Conservation (phyloP, 2,888 invertebrate genomes). For the Rambutsinella grinnellia region DNA sequence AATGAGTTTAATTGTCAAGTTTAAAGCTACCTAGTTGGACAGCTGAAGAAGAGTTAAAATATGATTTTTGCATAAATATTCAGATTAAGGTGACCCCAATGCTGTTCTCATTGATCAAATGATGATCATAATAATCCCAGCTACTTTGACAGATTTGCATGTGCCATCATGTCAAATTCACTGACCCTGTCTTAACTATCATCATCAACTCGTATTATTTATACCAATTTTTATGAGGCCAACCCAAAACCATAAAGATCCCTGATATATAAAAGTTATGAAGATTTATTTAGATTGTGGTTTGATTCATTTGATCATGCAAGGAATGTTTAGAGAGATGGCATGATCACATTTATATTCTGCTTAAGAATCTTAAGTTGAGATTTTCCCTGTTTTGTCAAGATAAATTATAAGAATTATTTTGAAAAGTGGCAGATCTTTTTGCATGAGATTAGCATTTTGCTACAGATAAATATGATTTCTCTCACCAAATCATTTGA, state of each 20-base stretch:
- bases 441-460: no score
- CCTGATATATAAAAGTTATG: neutral
- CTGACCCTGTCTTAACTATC: conserved; percentile 38
- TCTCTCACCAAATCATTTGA: no score
- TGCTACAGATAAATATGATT: no score
- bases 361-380: no score
- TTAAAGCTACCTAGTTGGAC: no score
- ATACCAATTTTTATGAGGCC: neutral
- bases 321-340: no score
- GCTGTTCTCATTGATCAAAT: neutral
- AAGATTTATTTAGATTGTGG: neutral
- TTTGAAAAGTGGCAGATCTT: no score
- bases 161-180: conserved; percentile 11
- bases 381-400: no score
- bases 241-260: neutral
- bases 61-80: neutral
- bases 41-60: neutral
- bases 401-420: no score
- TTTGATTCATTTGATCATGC: no score
- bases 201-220: conserved; percentile 1
- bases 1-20: neutral
- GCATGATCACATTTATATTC: no score
- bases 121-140: neutral
- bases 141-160: neutral
- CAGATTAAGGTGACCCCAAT: neutral